Evolutionary conservation across 2,797 vertebrate species (phyloP), one percentile per base, ranked within the genome.

Genomic region (Balearica regulorum): DNA sequence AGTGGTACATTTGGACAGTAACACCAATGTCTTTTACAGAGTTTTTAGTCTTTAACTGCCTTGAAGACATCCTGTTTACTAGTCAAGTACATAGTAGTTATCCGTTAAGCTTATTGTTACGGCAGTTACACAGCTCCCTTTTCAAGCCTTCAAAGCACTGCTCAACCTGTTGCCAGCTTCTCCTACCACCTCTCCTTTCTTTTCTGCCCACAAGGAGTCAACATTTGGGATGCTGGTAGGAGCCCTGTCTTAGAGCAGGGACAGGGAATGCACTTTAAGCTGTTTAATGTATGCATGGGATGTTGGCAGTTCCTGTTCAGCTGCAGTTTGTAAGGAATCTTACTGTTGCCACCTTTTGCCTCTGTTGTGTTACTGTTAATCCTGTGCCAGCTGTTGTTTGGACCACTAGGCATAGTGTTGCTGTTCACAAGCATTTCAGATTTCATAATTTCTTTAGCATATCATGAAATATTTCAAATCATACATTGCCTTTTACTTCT

Each of bases 281-380:
- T 7, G 0, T 73, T 57, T 33, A 83, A 66, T 43, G 29, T 13
- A 8, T 0, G 0, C 0, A 0, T 51, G 55, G 26, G 26, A 29
- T 73, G 13, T 49, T 91, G 43, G 7, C 66, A 66, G 33, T 72
- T 70, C 14, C 58, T 46, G 5, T 73, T 83, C 22, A 48, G 61
- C 10, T 28, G 53, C 7, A 18, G 39, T 13, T 55, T 62, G 15
- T 35, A 71, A 49, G 21, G 29, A 43, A 60, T 66, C 31, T 77
- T 57, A 26, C 25, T 48, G 10, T 37, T 72, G 19, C 37, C 21
- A 20, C 43, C 35, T 83, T 88, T 90, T 0, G 0, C 75, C 17
- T 70, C 39, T 0, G 0, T 31, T 58, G 22, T 44, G n/a, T 51
- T 73, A 19, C 26, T 55, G 0, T 46, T 76, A 80, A 60, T 72